A percentile compares a stretch with the other conserved stretches of the same genome.
These are phyloP conservation scores for Anolis sagrei DNA, from an alignment of 2,113 vertebrate genomes.

Conservation along the genomic window DNA sequence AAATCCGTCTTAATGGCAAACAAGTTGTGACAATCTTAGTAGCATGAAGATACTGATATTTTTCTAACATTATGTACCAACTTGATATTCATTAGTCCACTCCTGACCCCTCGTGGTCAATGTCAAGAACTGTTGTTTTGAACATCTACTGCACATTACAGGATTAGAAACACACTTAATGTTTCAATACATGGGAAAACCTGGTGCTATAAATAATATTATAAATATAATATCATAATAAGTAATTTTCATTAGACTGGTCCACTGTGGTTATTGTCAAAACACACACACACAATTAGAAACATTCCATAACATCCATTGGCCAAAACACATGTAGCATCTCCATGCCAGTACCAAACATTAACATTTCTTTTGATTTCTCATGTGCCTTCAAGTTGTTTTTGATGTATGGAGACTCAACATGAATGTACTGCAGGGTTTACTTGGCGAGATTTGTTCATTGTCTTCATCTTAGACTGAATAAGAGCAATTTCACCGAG, in stretches of 20 bases:
- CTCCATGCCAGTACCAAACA: not conserved
- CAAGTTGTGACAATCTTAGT: not conserved
- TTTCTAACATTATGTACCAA: accelerated
- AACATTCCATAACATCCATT: not conserved
- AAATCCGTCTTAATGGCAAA: too few species aligned
- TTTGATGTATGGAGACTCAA: too few species aligned
- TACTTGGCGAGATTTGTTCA: too few species aligned
- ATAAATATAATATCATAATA: not conserved
- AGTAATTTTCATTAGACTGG: not conserved
- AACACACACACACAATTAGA: not conserved
- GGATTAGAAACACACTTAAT: not conserved
- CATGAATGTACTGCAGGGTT: too few species aligned
- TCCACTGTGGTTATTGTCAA: not conserved
- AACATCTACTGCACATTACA: not conserved
- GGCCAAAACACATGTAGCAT: not conserved
- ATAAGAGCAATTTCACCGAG: too few species aligned
- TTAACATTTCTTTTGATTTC: not conserved
- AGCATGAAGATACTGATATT: accelerated
- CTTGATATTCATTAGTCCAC: accelerated
- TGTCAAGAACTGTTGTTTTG: not conserved
- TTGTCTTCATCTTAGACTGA: too few species aligned
- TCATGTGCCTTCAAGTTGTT: too few species aligned
- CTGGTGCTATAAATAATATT: not conserved
- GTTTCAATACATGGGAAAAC: not conserved
- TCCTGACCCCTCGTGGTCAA: slow-evolving; percentile 46